These are phyloP conservation scores for Leucosticte australis DNA, from an alignment of 2,113 vertebrate genomes.

Conservation along the genomic window DNA sequence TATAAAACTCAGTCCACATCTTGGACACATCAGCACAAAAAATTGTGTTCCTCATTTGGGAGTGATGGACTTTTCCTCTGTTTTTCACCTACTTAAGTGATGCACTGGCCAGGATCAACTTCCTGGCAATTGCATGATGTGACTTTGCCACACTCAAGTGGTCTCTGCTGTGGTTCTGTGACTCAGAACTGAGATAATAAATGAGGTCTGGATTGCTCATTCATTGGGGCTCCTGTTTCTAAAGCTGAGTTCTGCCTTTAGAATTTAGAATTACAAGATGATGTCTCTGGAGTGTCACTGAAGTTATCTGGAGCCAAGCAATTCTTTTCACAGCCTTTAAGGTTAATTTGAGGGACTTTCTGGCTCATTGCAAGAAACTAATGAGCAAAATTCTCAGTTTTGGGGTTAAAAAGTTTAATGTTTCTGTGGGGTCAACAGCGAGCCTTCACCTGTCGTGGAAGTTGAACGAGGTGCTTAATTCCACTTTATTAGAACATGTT, in stretches of 20 bases:
- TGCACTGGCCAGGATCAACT: neutral
- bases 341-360: neutral
- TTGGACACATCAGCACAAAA: neutral
- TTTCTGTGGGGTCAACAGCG: neutral
- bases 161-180: neutral
- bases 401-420: neutral
- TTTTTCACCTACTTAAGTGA: neutral
- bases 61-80: neutral
- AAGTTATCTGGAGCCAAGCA: neutral
- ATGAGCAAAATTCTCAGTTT: neutral
- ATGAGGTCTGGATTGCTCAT: neutral
- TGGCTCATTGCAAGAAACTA: neutral
- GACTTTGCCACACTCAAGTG: neutral
- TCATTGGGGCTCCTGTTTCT: neutral
- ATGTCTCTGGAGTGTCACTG: neutral
- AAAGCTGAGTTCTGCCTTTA: neutral
- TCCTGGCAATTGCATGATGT: neutral
- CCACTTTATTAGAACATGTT: rapidly evolving
- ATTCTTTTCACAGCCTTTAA: neutral
- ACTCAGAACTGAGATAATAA: neutral
- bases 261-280: neutral
- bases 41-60: neutral
- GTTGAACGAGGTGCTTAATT: neutral
- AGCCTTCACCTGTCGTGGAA: neutral
- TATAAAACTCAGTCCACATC: neutral